Evolutionary conservation across 2,888 invertebrate genomes (phyloP), one percentile per base, ranked within the genome.

Genomic region (Boloria euphrosyne): DNA sequence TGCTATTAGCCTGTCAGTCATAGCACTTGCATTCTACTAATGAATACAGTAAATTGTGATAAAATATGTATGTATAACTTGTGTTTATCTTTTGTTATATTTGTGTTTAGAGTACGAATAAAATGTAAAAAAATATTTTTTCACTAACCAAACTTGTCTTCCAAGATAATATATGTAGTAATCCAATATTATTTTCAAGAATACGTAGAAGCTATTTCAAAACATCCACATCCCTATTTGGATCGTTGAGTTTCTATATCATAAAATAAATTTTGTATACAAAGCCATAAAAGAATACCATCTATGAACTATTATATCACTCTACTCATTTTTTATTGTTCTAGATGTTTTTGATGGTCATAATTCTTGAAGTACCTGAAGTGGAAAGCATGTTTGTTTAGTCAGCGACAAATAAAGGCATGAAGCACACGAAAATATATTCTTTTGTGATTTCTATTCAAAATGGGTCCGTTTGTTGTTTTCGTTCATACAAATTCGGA

Each of bases 401-500:
- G 76, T 55, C 44, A 55, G 75, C 70, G 77, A 79, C 81, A 85
- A 88, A 89, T 89, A 88, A 89, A 86, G 81, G 80, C 81, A 83
- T 88, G 87, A 89, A 89, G 84, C 85, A 82, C 81, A 78, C 82
- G 80, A 83, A 87, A 87, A 87, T 85, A 84, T 85, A 84, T 87
- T 87, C 84, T 82, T 83, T 81, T 78, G 82, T 76, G 79, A 84
- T 83, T 55, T 83, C 85, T 87, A 78, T 79, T 47, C 75, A 86
- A 83, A 87, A 87, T 85, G 78, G 83, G 76, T 78, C 76, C 86
- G 85, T 87, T 88, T 88, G 87, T 89, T 85, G 84, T 85, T 80
- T 85, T 79, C 81, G 74, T 84, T 85, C 84, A 85, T 83, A 89
- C 85, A 86, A 89, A 90, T 90, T 89, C 91, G 90, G 90, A 87